Conservation (phyloP, 2,797 vertebrate species). For the Acipenser ruthenus region DNA sequence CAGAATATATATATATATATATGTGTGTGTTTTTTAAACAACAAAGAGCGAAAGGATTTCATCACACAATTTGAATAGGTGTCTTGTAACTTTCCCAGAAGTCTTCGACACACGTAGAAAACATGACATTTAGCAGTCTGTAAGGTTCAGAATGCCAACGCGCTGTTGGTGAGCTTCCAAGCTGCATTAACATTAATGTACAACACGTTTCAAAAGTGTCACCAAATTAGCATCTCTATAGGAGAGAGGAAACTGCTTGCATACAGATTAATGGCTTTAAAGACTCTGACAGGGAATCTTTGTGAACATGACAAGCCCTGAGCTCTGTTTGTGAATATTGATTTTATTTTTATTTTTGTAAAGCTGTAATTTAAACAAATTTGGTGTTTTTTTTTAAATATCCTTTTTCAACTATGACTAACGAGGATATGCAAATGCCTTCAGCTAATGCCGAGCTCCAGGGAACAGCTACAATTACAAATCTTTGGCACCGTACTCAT, state of each 20-base stretch:
- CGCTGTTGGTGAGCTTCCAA: slow-evolving; percentile 40
- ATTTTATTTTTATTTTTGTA: slow-evolving; percentile 30
- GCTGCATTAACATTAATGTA: slow-evolving; percentile 48
- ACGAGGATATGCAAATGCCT: neutral
- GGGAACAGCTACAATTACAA: too few relatives aligned
- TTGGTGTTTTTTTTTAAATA: slow-evolving; percentile 6
- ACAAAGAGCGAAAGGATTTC: too few relatives aligned
- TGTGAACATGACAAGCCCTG: slow-evolving; percentile 70
- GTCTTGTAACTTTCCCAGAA: neutral
- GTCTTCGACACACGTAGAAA: slow-evolving; percentile 16
- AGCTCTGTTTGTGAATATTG: slow-evolving; percentile 66
- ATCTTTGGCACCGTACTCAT: too few relatives aligned
- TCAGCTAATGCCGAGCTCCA: too few relatives aligned
- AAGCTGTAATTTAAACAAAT: slow-evolving; percentile 9
- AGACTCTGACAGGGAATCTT: slow-evolving; percentile 70
- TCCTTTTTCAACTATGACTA: neutral
- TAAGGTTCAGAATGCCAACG: slow-evolving; percentile 29
- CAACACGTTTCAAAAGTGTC: slow-evolving; percentile 56
- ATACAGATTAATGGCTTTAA: slow-evolving; percentile 58
- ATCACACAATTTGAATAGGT: too few relatives aligned
- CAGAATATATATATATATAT: too few relatives aligned
- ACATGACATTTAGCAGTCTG: slow-evolving; percentile 36
- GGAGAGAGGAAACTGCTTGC: slow-evolving; percentile 43
- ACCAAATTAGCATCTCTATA: slow-evolving; percentile 60
- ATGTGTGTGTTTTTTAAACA: too few relatives aligned